Conservation (phyloP, 2,797 vertebrate species). For the Thalassophryne amazonica region DNA sequence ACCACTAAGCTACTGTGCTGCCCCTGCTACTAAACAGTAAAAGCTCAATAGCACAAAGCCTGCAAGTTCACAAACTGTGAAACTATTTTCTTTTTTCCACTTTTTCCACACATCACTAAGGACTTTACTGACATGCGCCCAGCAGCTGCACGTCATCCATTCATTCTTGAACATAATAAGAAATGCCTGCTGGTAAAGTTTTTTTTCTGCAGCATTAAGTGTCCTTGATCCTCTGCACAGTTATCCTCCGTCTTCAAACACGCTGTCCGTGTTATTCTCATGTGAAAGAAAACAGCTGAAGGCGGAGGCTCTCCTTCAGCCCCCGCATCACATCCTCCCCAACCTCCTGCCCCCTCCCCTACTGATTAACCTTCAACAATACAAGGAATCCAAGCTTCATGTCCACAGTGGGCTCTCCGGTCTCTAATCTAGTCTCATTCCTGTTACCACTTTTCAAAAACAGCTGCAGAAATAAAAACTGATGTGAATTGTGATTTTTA, state of each 20-base stretch:
- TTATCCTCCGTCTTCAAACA: background rate
- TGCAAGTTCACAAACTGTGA: background rate
- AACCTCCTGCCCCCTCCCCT: no score
- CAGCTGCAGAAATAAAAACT: no score
- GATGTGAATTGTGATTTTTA: no score
- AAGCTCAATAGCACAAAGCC: background rate
- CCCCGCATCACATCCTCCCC: background rate
- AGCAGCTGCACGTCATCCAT: background rate
- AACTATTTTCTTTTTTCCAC: background rate
- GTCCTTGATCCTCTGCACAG: background rate
- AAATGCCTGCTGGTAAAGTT: no score
- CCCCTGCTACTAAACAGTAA: background rate
- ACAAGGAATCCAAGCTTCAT: background rate
- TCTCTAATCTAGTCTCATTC: no score
- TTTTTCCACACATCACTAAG: background rate
- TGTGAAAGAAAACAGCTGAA: background rate
- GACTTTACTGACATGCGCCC: background rate
- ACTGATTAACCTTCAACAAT: background rate
- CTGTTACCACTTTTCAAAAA: no score
- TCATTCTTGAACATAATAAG: background rate
- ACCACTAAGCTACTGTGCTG: no score
- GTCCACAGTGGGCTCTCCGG: no score
- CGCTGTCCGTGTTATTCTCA: background rate
- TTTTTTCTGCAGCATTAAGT: background rate
- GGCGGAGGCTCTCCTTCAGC: background rate